phyloP scores from a whole-genome alignment of 2,888 invertebrate species.

The Pyrrhia umbra region DNA sequence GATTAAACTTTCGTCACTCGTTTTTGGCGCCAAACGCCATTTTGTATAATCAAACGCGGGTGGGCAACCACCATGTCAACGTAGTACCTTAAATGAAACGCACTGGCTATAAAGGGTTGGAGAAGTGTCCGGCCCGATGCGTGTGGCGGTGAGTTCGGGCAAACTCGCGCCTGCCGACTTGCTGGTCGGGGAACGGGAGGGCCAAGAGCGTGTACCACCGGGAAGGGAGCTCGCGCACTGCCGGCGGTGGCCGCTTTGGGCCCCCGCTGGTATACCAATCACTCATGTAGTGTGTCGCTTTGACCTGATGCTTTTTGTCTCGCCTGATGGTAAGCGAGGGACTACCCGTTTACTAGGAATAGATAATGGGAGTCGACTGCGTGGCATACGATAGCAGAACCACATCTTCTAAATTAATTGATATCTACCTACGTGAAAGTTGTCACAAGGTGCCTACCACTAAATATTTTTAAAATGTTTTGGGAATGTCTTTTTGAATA shows the following conservation, averaged over 20 bases:
- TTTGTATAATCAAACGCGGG: constrained; percentile 12
- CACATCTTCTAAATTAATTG: too few species aligned
- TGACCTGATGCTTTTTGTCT: constrained; percentile 36
- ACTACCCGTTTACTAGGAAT: constrained; percentile 28
- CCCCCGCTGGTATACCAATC: constrained; percentile 73
- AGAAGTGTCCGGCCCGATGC: constrained; percentile 96
- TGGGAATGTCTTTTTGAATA: too few species aligned
- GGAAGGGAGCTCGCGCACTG: constrained; percentile 92
- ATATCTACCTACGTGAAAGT: too few species aligned
- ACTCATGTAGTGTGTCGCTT: constrained; percentile 51
- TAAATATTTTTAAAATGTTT: too few species aligned
- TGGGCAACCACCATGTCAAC: constrained; percentile 83
- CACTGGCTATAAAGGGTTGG: constrained; percentile 93
- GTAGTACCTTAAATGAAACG: constrained; percentile 86
- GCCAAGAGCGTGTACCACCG: constrained; percentile 97
- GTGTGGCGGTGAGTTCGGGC: constrained; percentile 93
- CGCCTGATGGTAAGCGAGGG: constrained; percentile 40
- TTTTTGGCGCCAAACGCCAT: constrained; percentile 5
- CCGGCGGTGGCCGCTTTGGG: constrained; percentile 79
- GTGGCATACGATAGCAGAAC: too few species aligned
- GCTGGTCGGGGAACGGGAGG: constrained; percentile 98
- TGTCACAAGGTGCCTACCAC: too few species aligned
- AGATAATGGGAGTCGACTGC: constrained; percentile 4
- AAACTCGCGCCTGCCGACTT: constrained; percentile 96
- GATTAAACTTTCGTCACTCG: neutral